Evolutionary conservation across 2,888 invertebrate genomes (phyloP).

Genomic region (Notodonta dromedarius): DNA sequence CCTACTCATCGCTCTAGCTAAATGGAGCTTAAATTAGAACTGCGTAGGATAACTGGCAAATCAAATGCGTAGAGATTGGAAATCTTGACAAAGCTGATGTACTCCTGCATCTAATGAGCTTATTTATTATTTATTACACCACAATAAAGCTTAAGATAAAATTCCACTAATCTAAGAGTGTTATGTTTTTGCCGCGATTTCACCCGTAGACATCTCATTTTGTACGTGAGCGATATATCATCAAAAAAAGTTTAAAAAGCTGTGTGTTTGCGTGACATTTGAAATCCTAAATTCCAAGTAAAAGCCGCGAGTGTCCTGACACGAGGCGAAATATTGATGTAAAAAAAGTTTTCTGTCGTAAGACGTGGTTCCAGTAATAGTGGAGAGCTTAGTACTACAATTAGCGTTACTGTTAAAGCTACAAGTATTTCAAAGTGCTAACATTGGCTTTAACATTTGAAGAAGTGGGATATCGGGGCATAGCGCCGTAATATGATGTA

Average conservation of each 20-base stretch:
- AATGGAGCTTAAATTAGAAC: too few species aligned
- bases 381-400: slow-evolving; percentile 5
- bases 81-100: neutral
- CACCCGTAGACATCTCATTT: neutral
- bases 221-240: neutral
- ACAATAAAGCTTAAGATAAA: neutral
- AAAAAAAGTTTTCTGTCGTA: slow-evolving; percentile 32
- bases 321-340: slow-evolving; percentile 37
- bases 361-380: slow-evolving; percentile 17
- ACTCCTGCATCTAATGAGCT: too few species aligned
- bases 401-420: too few species aligned
- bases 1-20: too few species aligned
- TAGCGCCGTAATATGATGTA: too few species aligned
- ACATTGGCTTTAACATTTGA: too few species aligned
- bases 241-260: slow-evolving; percentile 12
- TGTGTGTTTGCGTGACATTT: slow-evolving; percentile 27
- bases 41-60: too few species aligned
- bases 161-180: neutral
- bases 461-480: too few species aligned
- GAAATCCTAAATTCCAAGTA: slow-evolving; percentile 32
- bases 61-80: too few species aligned
- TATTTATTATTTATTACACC: too few species aligned
- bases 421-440: too few species aligned
- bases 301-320: slow-evolving; percentile 31
- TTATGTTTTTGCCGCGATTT: neutral